Percentiles rank a stretch among this genome's conserved stretches.
phyloP scores from a whole-genome alignment of 2,797 vertebrate species.

The Galaxias olidus region DNA sequence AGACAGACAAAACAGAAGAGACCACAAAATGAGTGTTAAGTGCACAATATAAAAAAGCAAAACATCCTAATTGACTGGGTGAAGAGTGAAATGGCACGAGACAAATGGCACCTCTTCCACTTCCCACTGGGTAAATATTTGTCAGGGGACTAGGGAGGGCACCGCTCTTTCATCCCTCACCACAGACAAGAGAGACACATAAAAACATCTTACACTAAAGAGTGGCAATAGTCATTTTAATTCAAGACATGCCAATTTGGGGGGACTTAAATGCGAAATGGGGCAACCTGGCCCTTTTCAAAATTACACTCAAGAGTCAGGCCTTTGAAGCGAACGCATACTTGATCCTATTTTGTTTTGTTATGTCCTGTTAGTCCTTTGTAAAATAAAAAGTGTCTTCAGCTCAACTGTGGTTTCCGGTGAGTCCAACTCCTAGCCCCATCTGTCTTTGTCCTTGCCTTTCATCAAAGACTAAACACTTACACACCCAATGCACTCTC shows the following conservation, averaged over 20 bases:
- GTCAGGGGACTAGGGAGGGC: constrained; percentile 64
- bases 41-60: constrained; percentile 59
- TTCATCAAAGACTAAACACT: constrained; percentile 46
- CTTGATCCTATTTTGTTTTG: constrained; percentile 72
- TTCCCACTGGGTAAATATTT: constrained; percentile 65
- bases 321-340: constrained; percentile 74
- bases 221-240: constrained; percentile 77
- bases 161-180: constrained; percentile 73
- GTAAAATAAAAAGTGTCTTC: constrained; percentile 70
- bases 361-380: constrained; percentile 69
- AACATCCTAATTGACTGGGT: constrained; percentile 56
- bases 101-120: constrained; percentile 52
- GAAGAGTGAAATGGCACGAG: constrained; percentile 47
- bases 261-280: constrained; percentile 78
- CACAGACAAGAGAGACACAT: constrained; percentile 78
- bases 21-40: constrained; percentile 38
- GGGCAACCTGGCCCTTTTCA: constrained; percentile 70
- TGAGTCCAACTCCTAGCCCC: constrained; percentile 50
- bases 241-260: constrained; percentile 74
- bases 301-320: constrained; percentile 76
- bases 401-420: constrained; percentile 67
- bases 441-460: constrained; percentile 47
- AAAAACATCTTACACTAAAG: constrained; percentile 73
- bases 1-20: constrained; percentile 52
- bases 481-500: no score